Base-by-base conservation (phyloP, 2,113 vertebrate genomes). In the Osmerus mordax region DNA sequence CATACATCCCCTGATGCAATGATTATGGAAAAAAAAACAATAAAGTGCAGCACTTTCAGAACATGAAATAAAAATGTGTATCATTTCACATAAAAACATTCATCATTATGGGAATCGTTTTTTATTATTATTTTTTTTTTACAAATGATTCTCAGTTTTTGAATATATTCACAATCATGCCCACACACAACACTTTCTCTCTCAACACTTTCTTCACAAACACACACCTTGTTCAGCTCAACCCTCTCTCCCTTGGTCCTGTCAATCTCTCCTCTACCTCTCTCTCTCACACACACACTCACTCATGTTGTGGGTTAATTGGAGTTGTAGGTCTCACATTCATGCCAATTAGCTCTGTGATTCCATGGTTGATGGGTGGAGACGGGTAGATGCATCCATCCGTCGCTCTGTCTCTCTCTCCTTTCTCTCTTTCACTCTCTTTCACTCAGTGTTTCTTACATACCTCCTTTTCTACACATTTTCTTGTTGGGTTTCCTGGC, bases 381-480 rank as follows among this genome's bases (percentile, higher is more conserved):
- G 88, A 87, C 82, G 86, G 78, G 75, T 79, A 87, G 87, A 91
- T 80, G 85, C 81, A 87, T 84, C 86, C 81, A 84, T 88, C 88
- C 85, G 87, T 90, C 85, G 80, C 78, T 83, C 71, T 79, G 87
- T 82, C 82, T 75, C 77, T 79, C 63, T 66, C 62, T 74, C 81
- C 81, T 76, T 75, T 84, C 77, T 76, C 73, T 76, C 69, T 81
- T 81, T 73, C 78, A 81, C 85, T 90, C 81, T 78, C 65, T 75
- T 85, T 80, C 78, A 47, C 88, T 83, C 86, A 87, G 92, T 81
- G 91, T 94, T 93, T 90, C 93, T 92, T 97, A 99, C 97, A 95
- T 99, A 98, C 97, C 97, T 99, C 96, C 97, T 99, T 98, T 98
- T 93, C 96, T 99, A 99, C 97, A 99, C 92, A 99, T 98, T 99